These are phyloP conservation scores for Mallateleia sp. DNA, from an alignment of 2,888 invertebrate species.

Conservation along the genomic window DNA sequence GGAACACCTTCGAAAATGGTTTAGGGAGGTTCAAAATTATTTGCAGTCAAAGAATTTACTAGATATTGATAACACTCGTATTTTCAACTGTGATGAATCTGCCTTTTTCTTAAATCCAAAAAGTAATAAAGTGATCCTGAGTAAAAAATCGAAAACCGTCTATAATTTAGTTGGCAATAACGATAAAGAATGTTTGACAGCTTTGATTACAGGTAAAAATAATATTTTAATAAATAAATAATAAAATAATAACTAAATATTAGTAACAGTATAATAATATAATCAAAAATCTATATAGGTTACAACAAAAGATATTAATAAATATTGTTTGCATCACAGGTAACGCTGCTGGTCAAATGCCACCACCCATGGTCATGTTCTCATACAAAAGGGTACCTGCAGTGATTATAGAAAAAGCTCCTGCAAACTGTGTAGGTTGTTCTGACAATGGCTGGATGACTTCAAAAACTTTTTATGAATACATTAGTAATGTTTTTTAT, in stretches of 20 bases:
- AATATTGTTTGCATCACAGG: too few species aligned
- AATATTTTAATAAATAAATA: constrained; percentile 19
- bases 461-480: constrained; percentile 57
- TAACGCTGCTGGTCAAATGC: constrained; percentile 76
- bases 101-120: constrained; percentile 81
- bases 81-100: constrained; percentile 81
- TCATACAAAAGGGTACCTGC: constrained; percentile 84
- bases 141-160: constrained; percentile 81
- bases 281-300: too few species aligned
- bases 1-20: constrained; percentile 81
- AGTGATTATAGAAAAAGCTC: constrained; percentile 78
- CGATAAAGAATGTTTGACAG: constrained; percentile 59
- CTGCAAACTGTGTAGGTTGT: constrained; percentile 18
- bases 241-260: constrained; percentile 22
- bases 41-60: constrained; percentile 70
- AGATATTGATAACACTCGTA: constrained; percentile 77
- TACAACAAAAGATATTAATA: too few species aligned
- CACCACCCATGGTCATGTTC: constrained; percentile 83
- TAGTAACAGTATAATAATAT: too few species aligned
- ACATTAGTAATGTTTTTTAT: constrained; percentile 66
- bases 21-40: constrained; percentile 78
- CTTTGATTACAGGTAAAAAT: constrained; percentile 28
- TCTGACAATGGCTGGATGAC: constrained; percentile 46
- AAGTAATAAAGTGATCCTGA: constrained; percentile 83
- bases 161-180: constrained; percentile 35